phyloP scores from a whole-genome alignment of 2,797 vertebrate genomes.

The Tarsius wallacei region DNA sequence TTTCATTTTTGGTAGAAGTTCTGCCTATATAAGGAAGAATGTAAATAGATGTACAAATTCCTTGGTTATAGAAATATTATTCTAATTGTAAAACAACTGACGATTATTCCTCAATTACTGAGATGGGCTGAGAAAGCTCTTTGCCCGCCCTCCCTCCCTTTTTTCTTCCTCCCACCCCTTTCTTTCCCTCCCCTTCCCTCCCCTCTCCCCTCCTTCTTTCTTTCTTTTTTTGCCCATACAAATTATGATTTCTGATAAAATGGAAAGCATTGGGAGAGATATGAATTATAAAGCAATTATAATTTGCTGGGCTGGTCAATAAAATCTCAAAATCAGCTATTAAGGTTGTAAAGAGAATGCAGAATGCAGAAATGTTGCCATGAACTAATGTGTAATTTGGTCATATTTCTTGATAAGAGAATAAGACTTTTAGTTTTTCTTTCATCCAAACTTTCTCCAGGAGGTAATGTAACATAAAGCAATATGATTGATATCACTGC shows the following conservation, averaged over 20 bases:
- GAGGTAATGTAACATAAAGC: background rate
- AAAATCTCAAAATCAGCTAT: background rate
- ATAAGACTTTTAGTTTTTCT: conserved; percentile 31
- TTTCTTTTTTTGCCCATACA: conserved; percentile 41
- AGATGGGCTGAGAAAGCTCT: background rate
- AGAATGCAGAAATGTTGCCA: background rate
- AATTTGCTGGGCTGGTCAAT: background rate
- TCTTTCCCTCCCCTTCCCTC: too few species aligned
- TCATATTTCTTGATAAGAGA: conserved; percentile 25
- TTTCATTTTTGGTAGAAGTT: conserved; percentile 78
- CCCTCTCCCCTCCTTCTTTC: background rate
- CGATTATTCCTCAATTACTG: conserved; percentile 33
- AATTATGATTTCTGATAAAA: conserved; percentile 66
- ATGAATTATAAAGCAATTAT: conserved; percentile 60
- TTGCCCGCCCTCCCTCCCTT: background rate
- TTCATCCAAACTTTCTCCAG: conserved; percentile 32
- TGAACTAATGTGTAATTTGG: conserved; percentile 14
- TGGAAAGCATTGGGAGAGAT: background rate
- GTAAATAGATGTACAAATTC: conserved; percentile 81
- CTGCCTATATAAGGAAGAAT: conserved; percentile 70
- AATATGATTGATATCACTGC: background rate
- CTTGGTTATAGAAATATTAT: conserved; percentile 86
- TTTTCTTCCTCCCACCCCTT: too few species aligned
- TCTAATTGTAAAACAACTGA: conserved; percentile 85
- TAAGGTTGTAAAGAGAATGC: background rate